Conservation (phyloP, 53 echinoderm and acorn worm species). For the Zoroaster sp. region DNA sequence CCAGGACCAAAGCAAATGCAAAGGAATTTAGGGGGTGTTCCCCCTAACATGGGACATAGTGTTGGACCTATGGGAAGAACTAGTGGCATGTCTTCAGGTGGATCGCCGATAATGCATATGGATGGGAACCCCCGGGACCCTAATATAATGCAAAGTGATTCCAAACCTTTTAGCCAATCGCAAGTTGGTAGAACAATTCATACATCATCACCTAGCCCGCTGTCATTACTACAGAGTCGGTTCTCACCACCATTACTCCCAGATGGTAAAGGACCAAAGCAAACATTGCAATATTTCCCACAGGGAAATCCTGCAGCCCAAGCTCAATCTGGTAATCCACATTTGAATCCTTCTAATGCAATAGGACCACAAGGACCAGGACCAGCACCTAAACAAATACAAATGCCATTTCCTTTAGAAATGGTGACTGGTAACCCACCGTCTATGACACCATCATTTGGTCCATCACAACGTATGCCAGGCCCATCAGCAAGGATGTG, state of each 20-base stretch:
- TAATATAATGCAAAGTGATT: conserved; percentile 23
- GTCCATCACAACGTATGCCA: conserved; percentile 75
- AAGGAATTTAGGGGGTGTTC: conserved; percentile 4
- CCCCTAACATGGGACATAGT: conserved; percentile 19
- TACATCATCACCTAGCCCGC: conserved; percentile 79
- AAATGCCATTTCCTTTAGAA: conserved; percentile 97
- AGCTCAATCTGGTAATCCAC: conserved; percentile 91
- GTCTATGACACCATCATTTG: conserved; percentile 73
- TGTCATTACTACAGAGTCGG: conserved; percentile 84
- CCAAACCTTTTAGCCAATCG: conserved; percentile 28
- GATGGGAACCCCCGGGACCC: conserved; percentile 64
- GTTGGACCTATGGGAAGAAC: conserved; percentile 47
- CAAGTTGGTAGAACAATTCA: conserved; percentile 31
- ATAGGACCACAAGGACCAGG: conserved; percentile 53
- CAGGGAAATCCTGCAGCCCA: conserved; percentile 73
- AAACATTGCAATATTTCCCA: conserved; percentile 98
- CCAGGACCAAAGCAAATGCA: conserved; percentile 59
- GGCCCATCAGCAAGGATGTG: conserved; percentile 72
- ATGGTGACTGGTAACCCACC: conserved; percentile 90
- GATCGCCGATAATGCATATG: conserved; percentile 45
- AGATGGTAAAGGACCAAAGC: conserved; percentile 98
- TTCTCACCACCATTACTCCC: conserved; percentile 96
- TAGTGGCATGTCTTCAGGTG: conserved; percentile 30
- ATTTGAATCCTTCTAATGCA: conserved; percentile 77
- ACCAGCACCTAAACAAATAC: conserved; percentile 93